Evolutionary conservation across 1,140 invertebrate genomes (phyloP).

Genomic region (Papilio xuthus): DNA sequence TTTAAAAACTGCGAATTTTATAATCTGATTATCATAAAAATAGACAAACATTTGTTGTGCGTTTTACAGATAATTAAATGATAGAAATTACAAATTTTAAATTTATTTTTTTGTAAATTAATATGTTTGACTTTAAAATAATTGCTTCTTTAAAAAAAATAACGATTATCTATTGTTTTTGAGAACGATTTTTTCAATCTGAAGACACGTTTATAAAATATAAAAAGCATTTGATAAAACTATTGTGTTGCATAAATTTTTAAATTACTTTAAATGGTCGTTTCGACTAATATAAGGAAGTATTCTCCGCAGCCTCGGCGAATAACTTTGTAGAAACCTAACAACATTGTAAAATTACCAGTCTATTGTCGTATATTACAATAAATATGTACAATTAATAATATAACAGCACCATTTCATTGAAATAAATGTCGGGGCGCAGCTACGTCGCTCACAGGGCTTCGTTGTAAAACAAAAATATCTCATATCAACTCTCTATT

Average conservation of each 20-base stretch:
- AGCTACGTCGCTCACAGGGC: conserved; percentile 64
- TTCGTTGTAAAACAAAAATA: conserved; percentile 67
- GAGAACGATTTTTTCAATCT: no score
- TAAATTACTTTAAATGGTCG: neutral
- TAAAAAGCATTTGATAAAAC: neutral
- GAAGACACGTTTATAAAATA: no score
- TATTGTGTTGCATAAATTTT: neutral
- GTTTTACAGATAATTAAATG: no score
- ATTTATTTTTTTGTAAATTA: no score
- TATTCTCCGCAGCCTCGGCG: conserved; percentile 51
- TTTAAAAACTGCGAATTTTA: no score
- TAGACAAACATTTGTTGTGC: neutral
- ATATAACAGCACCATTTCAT: conserved; percentile 79
- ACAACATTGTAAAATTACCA: conserved; percentile 80
- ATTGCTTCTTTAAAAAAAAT: no score
- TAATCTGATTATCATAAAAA: neutral
- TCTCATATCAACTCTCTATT: conserved; percentile 73
- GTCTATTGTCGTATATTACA: conserved; percentile 80
- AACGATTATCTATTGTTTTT: no score
- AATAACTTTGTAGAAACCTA: conserved; percentile 80
- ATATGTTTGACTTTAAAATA: no score
- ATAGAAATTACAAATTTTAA: no score
- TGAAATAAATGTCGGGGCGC: conserved; percentile 62
- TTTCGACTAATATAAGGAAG: conserved; percentile 25
- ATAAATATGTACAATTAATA: conserved; percentile 80